Evolutionary conservation across 2,113 vertebrate species (phyloP).

Genomic region (Peucedramus taeniatus): DNA sequence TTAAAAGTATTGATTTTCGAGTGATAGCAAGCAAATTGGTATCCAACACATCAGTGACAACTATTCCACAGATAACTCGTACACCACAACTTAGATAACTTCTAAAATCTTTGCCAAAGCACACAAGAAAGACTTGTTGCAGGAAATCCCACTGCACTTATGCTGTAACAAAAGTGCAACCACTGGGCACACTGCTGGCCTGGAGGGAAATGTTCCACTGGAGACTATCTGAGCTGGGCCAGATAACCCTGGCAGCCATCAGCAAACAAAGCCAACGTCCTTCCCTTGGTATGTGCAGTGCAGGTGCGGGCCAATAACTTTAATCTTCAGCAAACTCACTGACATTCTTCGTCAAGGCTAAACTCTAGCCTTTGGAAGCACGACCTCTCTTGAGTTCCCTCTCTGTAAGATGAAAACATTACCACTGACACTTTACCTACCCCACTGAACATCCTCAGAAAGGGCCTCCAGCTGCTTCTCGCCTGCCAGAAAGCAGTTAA

Average conservation of each 20-base stretch:
- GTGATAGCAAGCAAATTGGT: neutral
- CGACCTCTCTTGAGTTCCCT: neutral
- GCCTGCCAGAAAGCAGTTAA: neutral
- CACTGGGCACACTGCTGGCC: neutral
- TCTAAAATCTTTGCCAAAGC: neutral
- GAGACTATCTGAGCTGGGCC: neutral
- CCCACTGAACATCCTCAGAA: neutral
- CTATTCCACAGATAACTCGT: neutral
- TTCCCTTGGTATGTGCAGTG: neutral
- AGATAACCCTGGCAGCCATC: neutral
- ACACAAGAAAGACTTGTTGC: neutral
- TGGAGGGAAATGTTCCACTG: neutral
- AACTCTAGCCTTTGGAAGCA: neutral
- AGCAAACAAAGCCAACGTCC: neutral
- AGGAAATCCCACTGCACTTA: neutral
- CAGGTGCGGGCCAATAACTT: neutral
- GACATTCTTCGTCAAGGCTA: neutral
- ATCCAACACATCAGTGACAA: neutral
- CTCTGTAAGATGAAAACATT: neutral
- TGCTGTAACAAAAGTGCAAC: neutral
- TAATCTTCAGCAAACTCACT: neutral
- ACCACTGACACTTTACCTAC: neutral
- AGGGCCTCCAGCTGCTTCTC: neutral
- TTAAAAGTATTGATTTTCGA: conserved; percentile 1
- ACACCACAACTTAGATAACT: neutral